Evolutionary conservation across 2,797 vertebrate species (phyloP).

Genomic region (Sebastiscus albofasciatus): DNA sequence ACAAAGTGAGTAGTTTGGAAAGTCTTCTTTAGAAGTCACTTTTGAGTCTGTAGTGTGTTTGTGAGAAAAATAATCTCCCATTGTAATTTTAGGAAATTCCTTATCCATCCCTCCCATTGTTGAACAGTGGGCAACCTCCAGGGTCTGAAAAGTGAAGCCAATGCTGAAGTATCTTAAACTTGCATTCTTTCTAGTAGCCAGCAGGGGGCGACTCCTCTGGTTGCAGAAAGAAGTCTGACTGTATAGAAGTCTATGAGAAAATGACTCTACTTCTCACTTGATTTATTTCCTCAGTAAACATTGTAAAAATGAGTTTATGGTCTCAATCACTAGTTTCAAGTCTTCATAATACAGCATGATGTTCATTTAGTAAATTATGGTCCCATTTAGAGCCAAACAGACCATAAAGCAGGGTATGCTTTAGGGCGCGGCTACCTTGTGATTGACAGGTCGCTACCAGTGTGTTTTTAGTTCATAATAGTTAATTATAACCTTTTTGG

Average conservation of each 20-base stretch:
- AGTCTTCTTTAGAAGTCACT: not conserved
- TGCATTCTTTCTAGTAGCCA: not conserved
- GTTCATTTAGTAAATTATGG: not conserved
- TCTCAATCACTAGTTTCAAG: not conserved
- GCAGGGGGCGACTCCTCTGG: not conserved
- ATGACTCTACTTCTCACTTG: not conserved
- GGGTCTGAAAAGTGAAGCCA: not conserved
- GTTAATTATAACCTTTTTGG: no score
- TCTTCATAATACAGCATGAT: not conserved
- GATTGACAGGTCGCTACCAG: no score
- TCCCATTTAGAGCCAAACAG: not conserved
- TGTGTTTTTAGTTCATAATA: no score
- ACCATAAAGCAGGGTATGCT: not conserved
- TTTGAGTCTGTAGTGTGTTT: not conserved
- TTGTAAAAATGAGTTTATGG: not conserved
- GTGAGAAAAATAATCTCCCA: not conserved
- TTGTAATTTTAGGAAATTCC: not conserved
- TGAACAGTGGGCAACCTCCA: not conserved
- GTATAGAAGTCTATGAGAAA: not conserved
- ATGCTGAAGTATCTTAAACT: not conserved
- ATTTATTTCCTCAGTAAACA: not conserved
- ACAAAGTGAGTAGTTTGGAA: not conserved
- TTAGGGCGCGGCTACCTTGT: no score
- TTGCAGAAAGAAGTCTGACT: not conserved
- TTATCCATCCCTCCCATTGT: not conserved